Evolutionary conservation across 2,113 vertebrate species (phyloP).

Genomic region (Sebastes fasciatus): DNA sequence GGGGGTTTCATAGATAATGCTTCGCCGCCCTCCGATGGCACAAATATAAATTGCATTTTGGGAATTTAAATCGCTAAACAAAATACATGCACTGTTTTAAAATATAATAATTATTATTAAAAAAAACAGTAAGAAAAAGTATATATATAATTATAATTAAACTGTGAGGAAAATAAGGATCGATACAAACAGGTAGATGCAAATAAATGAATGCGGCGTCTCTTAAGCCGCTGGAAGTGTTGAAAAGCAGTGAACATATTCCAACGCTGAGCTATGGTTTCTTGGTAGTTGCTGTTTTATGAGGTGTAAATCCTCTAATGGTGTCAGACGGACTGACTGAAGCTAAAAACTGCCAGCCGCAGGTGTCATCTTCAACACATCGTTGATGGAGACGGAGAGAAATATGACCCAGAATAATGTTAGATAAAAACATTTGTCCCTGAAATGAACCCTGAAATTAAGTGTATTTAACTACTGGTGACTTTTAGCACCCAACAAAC

Average conservation of each 20-base stretch:
- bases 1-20: not conserved
- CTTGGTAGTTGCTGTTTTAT: constrained; percentile 28
- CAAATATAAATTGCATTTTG: not conserved
- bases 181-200: not conserved
- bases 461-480: not conserved
- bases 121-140: not conserved
- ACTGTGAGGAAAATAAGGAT: not conserved
- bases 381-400: not conserved
- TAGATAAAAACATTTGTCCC: not conserved
- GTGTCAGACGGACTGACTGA: not conserved
- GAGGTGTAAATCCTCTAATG: constrained; percentile 17
- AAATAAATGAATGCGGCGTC: not conserved
- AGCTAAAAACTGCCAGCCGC: not conserved
- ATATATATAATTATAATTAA: not conserved
- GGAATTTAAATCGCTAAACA: not conserved
- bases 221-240: not conserved
- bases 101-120: not conserved
- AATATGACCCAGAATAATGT: not conserved
- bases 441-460: not conserved
- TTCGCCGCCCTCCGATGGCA: not conserved
- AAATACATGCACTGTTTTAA: not conserved
- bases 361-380: constrained; percentile 17
- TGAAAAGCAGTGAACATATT: constrained; percentile 7
- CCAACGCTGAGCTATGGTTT: not conserved
- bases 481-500: not conserved